Base-by-base conservation (phyloP, 1,140 invertebrate species). In the Aphelenchoides avenae region DNA sequence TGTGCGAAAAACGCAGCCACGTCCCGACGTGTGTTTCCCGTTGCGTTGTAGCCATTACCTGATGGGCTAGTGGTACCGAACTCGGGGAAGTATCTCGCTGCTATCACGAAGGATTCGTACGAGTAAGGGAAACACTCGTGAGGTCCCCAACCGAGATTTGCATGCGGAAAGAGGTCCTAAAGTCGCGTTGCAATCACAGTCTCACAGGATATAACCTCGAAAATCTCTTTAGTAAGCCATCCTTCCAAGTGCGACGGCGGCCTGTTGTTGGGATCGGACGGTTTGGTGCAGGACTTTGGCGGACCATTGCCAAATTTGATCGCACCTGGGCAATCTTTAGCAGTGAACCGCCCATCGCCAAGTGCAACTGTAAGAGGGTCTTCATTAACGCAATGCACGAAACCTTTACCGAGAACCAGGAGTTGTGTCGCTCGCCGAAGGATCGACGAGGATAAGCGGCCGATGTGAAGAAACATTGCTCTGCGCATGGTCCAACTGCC, bases 1-100 rank as follows among this genome's bases (percentile, higher is more conserved):
- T 68, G 66, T 6, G 66, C 62, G 40, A 68, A 66, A 27, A 68
- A 68, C 1, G 57, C 64, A 1, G 66, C 63, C 1, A 68, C 37
- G 42, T 68, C 66, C 9, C 68, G 33, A 7, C 54, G 33, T 20
- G 37, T 37, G 42, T 70, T 55, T 11, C 49, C 50, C 11, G 18
- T 54, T 11, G 22, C n/a, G 27, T 26, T 43, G 18, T 46, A 37
- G 26, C 49, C 36, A 26, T 46, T 69, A 3, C 27, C 42, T 20
- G 26, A 5, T 15, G 31, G 27, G 11, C 20, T 51, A 7, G 52
- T 52, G 7, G 68, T 60, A 31, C 74, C 73, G 41, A 75, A 75
- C n/a, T 66, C 43, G 1, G 73, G 73, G 36, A 75, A 75, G 40
- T 76, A 75, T n/a, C 73, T 53, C n/a, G 74, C 57, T 20, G 73